A percentile compares a stretch with the other conserved stretches of the same genome.
Evolutionary conservation across 2,113 vertebrate species (phyloP).

Genomic region (Heterotilapia buettikoferi): DNA sequence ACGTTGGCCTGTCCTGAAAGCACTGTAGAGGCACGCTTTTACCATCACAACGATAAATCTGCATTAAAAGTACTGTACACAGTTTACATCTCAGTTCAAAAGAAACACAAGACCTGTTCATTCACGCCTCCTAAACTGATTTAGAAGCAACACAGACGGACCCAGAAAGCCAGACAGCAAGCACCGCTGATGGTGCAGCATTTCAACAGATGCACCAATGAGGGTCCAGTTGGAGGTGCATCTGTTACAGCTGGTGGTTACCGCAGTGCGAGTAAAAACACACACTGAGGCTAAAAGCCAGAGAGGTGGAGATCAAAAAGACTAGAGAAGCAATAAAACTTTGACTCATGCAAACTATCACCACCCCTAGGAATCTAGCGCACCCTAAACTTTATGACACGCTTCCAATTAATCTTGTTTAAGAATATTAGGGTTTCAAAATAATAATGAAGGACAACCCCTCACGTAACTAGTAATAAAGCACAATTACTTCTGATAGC

Average conservation of each 20-base stretch:
- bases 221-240: not conserved
- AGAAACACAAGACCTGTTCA: not conserved
- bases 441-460: not conserved
- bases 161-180: not conserved
- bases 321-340: not conserved
- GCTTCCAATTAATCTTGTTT: not conserved
- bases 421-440: not conserved
- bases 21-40: not conserved
- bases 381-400: not conserved
- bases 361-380: not conserved
- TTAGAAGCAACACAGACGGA: not conserved
- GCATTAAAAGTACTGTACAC: not conserved
- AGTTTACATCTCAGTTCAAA: not conserved
- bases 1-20: not conserved
- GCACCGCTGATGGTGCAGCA: not conserved
- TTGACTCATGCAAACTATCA: not conserved
- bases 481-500: not conserved
- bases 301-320: not conserved
- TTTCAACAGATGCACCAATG: not conserved
- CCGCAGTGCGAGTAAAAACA: not conserved
- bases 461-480: not conserved
- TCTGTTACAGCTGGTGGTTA: conserved; percentile 1
- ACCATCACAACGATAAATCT: not conserved
- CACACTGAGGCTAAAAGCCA: not conserved
- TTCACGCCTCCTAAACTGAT: not conserved